phyloP scores from a whole-genome alignment of 23 tunicate genomes.

The Trididemnum miniatum region DNA sequence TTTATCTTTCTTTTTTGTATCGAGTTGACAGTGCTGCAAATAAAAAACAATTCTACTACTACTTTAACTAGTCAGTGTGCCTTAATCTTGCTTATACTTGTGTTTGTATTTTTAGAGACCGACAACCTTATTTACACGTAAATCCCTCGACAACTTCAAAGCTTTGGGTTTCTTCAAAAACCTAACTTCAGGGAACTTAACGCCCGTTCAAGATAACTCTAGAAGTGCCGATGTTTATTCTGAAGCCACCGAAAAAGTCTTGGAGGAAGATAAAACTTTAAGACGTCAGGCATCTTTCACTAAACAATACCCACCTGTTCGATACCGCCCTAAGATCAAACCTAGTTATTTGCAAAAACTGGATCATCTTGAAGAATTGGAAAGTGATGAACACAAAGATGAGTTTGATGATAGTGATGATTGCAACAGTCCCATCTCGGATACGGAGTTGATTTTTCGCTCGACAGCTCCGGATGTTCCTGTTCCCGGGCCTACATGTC shows the following conservation, averaged over 20 bases:
- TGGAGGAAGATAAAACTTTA: constrained; percentile 39
- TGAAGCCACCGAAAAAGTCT: constrained; percentile 53
- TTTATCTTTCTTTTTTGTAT: too few species aligned
- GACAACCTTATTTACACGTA: constrained; percentile 28
- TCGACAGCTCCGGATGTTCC: background rate
- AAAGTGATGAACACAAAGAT: background rate
- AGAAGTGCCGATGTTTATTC: constrained; percentile 46
- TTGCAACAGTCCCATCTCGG: background rate
- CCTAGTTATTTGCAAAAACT: background rate
- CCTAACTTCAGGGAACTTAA: constrained; percentile 19
- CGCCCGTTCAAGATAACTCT: constrained; percentile 8
- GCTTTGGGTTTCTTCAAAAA: constrained; percentile 26
- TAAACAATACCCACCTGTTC: background rate
- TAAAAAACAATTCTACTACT: too few species aligned
- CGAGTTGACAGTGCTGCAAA: too few species aligned
- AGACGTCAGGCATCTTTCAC: constrained; percentile 55
- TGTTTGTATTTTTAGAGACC: constrained; percentile 50
- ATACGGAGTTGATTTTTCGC: constrained; percentile 14
- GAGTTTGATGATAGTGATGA: background rate
- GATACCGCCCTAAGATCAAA: background rate
- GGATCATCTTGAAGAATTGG: background rate
- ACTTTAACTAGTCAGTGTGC: too few species aligned
- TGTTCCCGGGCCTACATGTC: constrained; percentile 8
- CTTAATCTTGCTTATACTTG: too few species aligned
- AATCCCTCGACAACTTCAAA: background rate